Conservation (phyloP, 1,140 invertebrate species). For the Drosophila kurseongensis region DNA sequence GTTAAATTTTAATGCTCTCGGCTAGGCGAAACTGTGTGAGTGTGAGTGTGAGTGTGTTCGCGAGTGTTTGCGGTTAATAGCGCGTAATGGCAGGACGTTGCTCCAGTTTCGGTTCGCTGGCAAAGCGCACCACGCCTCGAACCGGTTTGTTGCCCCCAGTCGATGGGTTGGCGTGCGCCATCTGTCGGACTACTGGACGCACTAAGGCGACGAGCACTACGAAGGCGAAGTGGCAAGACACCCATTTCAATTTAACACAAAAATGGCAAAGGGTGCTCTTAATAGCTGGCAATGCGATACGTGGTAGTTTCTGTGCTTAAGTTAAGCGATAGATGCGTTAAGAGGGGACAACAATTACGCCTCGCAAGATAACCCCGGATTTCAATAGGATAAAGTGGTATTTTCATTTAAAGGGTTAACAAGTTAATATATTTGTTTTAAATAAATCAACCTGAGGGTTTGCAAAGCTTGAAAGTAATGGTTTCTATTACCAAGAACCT, state of each 20-base stretch:
- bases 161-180: conserved; percentile 13
- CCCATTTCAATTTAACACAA: conserved; percentile 17
- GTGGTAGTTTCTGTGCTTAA: conserved; percentile 2
- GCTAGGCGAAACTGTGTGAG: not conserved
- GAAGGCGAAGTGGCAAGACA: not conserved
- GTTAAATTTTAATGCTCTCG: conserved; percentile 62
- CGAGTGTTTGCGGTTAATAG: conserved; percentile 35
- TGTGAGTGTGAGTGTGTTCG: not conserved
- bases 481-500: too few species aligned
- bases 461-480: too few species aligned
- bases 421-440: too few species aligned
- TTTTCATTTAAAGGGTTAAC: too few species aligned
- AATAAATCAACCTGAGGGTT: too few species aligned
- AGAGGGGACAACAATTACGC: not conserved
- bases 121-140: conserved; percentile 13
- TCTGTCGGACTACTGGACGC: conserved; percentile 5
- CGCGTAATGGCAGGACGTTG: conserved; percentile 43
- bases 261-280: conserved; percentile 3
- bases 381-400: not conserved
- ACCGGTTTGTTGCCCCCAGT: conserved; percentile 23
- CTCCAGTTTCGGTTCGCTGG: conserved; percentile 34
- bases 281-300: not conserved
- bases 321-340: not conserved
- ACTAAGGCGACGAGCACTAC: not conserved
- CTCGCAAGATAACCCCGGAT: not conserved